Conservation (phyloP, 2,113 vertebrate genomes). For the Alethe castanea region DNA sequence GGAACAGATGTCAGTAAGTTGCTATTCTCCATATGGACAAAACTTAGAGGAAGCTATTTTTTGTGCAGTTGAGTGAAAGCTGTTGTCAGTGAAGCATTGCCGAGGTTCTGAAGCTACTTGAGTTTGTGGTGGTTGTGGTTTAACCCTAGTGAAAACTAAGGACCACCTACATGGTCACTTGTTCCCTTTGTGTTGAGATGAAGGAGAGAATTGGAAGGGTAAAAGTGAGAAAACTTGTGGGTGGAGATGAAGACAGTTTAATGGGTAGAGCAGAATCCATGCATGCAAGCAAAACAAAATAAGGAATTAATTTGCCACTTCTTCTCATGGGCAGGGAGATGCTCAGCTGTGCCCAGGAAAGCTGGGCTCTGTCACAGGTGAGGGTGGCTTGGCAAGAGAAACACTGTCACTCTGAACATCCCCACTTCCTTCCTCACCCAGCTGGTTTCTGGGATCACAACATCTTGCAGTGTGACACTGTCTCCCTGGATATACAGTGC, state of each 20-base stretch:
- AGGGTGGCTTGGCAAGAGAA: background rate
- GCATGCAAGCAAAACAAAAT: background rate
- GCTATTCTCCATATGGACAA: background rate
- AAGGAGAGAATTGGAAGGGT: background rate
- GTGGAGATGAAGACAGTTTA: background rate
- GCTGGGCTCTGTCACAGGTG: background rate
- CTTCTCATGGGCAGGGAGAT: background rate
- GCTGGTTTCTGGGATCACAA: rapidly evolving
- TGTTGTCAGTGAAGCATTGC: background rate
- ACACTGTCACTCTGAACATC: background rate
- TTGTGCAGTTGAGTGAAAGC: background rate
- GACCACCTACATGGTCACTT: background rate
- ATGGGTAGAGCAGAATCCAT: background rate
- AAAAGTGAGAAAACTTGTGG: background rate
- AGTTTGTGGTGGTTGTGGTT: background rate
- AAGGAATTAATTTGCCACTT: background rate
- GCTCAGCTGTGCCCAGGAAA: background rate
- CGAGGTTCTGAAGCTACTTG: background rate
- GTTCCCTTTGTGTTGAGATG: background rate
- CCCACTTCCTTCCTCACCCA: background rate
- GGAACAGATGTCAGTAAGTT: background rate
- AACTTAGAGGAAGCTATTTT: background rate
- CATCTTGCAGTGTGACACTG: background rate
- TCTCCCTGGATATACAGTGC: background rate
- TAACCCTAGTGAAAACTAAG: background rate